Base-by-base conservation (phyloP, 2,888 invertebrate species). In the Ochlodes sylvanus region DNA sequence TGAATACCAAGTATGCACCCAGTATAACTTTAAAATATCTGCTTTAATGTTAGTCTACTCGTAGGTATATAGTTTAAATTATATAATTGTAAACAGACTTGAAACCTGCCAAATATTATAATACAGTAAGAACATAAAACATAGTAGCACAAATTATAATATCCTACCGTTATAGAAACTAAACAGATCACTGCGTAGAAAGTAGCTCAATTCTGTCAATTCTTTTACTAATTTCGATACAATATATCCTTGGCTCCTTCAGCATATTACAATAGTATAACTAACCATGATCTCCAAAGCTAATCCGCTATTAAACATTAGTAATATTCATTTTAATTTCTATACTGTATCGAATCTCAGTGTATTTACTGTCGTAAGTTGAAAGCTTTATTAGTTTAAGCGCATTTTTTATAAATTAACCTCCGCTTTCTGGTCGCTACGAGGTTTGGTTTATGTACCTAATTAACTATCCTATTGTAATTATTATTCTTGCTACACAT, bases 331-430 rank as follows among this genome's bases (percentile, higher is more conserved):
- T 62, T 50, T 12, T 47, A 50, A 50, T 50, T 50, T 50, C 19
- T 12, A 12, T 50, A 19, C 17, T 63, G n/a, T 50, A 41, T 27
- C 77, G 82, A 87, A 84, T 85, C 83, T 85, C 84, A 76, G 79
- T 77, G 77, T 80, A 81, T 83, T 73, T 70, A 83, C 81, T 81
- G 82, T 81, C 79, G 79, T 87, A 81, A 84, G 83, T 83, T 79
- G 84, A 88, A 87, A 92, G 92, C 92, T 92, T 92, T 92, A 92
- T 87, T 92, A 91, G 89, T 83, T 78, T 89, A 88, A 82, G 79
- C 70, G 61, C 55, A 44, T 65, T 63, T 38, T 68, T 55, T 61
- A 58, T 50, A 58, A 47, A 64, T 15, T 55, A 47, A 58, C 52
- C 47, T 50, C 38, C 10, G 15, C 34, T 65, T 65, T 65, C 14